Evolutionary conservation across 1,140 invertebrate species (phyloP).

Genomic region (Popillia japonica): DNA sequence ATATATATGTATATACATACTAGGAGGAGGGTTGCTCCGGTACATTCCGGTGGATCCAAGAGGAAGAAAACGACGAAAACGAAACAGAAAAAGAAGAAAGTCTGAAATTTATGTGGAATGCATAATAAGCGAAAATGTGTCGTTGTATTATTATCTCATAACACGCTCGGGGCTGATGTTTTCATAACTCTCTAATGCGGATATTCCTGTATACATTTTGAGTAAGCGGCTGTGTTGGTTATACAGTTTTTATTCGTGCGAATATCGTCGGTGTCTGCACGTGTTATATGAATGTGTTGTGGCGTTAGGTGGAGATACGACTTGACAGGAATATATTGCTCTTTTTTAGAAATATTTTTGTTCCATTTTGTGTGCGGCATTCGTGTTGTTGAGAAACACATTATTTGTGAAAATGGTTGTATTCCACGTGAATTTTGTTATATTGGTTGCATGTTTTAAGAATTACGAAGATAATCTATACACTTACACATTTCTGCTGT

Average conservation of each 20-base stretch:
- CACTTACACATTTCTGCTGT: too few relatives aligned
- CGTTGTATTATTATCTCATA: conserved; percentile 34
- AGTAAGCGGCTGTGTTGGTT: background rate
- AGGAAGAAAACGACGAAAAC: background rate
- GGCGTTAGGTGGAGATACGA: background rate
- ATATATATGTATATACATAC: too few relatives aligned
- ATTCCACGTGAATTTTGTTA: too few relatives aligned
- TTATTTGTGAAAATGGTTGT: too few relatives aligned
- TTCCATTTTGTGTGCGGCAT: background rate
- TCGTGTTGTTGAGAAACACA: too few relatives aligned
- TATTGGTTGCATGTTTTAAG: too few relatives aligned
- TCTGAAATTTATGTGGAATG: conserved; percentile 6
- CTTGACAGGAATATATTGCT: background rate
- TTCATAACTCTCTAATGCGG: conserved; percentile 29
- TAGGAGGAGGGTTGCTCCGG: conserved; percentile 11
- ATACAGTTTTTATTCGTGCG: background rate
- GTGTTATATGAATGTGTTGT: background rate
- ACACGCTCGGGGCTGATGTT: conserved; percentile 18
- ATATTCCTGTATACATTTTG: conserved; percentile 15
- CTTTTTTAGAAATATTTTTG: background rate
- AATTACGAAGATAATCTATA: too few relatives aligned
- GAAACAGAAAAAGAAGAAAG: background rate
- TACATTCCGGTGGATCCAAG: background rate
- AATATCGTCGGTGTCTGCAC: background rate
- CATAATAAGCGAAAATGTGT: conserved; percentile 22